Evolutionary conservation across 2,888 invertebrate species (phyloP), one percentile per base, ranked within the genome.

Genomic region (Xestia xanthographa): DNA sequence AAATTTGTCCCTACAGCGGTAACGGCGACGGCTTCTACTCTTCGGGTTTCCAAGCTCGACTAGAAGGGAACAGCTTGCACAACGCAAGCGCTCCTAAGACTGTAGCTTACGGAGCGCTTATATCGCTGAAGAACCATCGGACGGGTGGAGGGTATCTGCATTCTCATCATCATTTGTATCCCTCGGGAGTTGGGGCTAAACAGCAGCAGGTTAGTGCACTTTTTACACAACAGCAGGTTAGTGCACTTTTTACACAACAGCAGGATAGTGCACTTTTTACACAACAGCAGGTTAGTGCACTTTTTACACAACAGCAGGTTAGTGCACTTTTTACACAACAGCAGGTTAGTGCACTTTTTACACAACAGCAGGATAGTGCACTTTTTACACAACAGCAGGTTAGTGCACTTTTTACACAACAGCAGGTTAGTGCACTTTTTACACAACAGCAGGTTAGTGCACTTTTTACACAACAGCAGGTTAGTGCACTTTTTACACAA

Each of bases 21-120:
- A 98, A 98, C 91, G 99, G 99, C 22, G 99, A 99, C 95, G 99
- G 99, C 0, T 99, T 99, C 96, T 99, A 99, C 93, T 99, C 99
- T 89, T 99, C 99, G 1, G 99, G 98, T 20, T 99, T 99, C 95
- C 99, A 99, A 95, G 99, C 99, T 0, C 98, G 98, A 62, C 96
- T 99, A 50, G 97, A 98, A 92, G 99, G 99, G 29, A 99, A 99
- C 95, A 98, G 98, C 71, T 96, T 99, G 22, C 98, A 99, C 94
- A 99, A 99, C 95, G 99, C 99, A 5, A 98, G 98, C 91, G 99
- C 99, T 97, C 99, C 99, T 0, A 97, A 98, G 70, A 97, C 98
- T 80, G 97, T 99, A 34, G 99, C 99, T 0, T 99, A 98, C 93
- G 99, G 99, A 0, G 98, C 99, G 0, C 93, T 98, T 45, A 97